phyloP scores from a whole-genome alignment of 2,888 invertebrate species.

The Octonoba sinensis region DNA sequence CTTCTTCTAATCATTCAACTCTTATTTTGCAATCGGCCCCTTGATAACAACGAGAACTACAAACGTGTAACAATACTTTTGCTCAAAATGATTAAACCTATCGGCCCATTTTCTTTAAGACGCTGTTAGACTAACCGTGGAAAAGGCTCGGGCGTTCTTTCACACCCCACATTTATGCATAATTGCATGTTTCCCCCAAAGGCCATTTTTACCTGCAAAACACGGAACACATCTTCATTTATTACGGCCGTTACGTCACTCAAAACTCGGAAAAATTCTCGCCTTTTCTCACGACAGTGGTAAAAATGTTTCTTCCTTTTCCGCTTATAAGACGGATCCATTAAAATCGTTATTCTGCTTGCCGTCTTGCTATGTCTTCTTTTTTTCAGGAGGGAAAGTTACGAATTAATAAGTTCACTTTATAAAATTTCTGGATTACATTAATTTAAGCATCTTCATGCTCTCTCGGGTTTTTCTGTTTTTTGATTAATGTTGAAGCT shows the following conservation, averaged over 20 bases:
- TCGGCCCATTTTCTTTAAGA: slow-evolving; percentile 48
- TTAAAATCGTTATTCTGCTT: slow-evolving; percentile 34
- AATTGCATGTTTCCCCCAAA: slow-evolving; percentile 52
- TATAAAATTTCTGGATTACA: slow-evolving; percentile 57
- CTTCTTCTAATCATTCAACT: no score
- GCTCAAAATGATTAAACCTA: slow-evolving; percentile 51
- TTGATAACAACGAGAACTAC: background rate
- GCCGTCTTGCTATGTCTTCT: slow-evolving; percentile 1
- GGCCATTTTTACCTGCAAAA: slow-evolving; percentile 38
- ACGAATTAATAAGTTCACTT: slow-evolving; percentile 57
- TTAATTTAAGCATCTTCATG: slow-evolving; percentile 46
- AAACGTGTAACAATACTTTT: slow-evolving; percentile 23
- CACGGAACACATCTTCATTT: slow-evolving; percentile 52
- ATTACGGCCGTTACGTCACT: slow-evolving; percentile 50
- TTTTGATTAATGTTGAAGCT: slow-evolving; percentile 39
- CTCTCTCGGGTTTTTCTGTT: slow-evolving; percentile 19
- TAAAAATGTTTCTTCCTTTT: slow-evolving; percentile 55
- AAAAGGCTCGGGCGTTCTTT: slow-evolving; percentile 44
- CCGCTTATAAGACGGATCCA: slow-evolving; percentile 44
- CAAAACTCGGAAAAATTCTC: slow-evolving; percentile 38
- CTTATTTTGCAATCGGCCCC: slow-evolving; percentile 20
- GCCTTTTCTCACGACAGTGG: slow-evolving; percentile 32
- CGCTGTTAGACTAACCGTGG: slow-evolving; percentile 35
- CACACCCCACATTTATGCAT: slow-evolving; percentile 57
- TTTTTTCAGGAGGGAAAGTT: background rate